These are phyloP conservation scores for Melinopterus prodromus DNA, from an alignment of 2,888 invertebrate species.

Conservation along the genomic window DNA sequence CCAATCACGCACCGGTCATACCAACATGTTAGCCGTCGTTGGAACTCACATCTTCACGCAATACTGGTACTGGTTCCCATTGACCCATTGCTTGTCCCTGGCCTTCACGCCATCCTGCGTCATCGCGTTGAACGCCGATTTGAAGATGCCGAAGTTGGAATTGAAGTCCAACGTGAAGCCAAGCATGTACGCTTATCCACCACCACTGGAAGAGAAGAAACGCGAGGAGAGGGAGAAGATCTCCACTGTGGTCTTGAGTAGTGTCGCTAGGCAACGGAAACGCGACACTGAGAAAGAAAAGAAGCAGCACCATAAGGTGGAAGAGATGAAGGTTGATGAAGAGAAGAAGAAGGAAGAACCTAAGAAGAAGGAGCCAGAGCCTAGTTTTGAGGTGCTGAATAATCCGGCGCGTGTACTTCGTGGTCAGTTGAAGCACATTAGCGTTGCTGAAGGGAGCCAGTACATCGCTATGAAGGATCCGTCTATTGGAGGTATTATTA, in stretches of 20 bases:
- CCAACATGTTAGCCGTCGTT: constrained; percentile 96
- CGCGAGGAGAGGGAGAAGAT: constrained; percentile 98
- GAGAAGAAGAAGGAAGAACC: constrained; percentile 64
- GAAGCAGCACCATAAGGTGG: constrained; percentile 52
- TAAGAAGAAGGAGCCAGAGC: constrained; percentile 86
- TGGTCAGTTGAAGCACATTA: constrained; percentile 84
- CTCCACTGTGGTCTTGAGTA: constrained; percentile 96
- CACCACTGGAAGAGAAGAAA: constrained; percentile 97
- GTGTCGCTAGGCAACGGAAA: constrained; percentile 91
- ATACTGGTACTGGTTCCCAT: constrained; percentile 99
- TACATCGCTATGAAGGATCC: constrained; percentile 92
- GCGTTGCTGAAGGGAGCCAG: constrained; percentile 80
- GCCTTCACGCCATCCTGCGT: constrained; percentile 97
- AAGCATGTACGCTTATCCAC: constrained; percentile 95
- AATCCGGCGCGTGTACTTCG: constrained; percentile 96
- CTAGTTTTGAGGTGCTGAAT: constrained; percentile 87
- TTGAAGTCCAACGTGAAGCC: constrained; percentile 93
- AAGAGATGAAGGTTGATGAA: constrained; percentile 83
- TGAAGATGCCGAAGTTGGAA: constrained; percentile 94
- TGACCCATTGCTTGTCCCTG: constrained; percentile 93
- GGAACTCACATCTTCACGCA: constrained; percentile 98
- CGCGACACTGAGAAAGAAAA: constrained; percentile 78
- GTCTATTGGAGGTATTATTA: constrained; percentile 94
- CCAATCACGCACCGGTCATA: constrained; percentile 96
- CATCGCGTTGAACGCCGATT: constrained; percentile 91